These are phyloP conservation scores for Balaeniceps rex DNA, from an alignment of 2,113 vertebrate species.

Conservation along the genomic window DNA sequence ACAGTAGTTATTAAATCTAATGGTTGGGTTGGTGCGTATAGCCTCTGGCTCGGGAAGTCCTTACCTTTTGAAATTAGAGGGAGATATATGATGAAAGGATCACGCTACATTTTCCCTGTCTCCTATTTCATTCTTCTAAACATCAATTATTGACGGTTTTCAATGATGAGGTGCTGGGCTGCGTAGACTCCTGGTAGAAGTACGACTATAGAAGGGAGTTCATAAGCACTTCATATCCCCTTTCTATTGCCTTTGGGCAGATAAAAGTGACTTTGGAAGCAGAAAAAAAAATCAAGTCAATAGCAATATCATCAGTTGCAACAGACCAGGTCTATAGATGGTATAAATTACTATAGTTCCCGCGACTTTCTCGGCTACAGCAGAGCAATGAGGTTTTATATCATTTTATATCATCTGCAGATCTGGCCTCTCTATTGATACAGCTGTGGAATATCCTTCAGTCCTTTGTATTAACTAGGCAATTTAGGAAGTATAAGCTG, in stretches of 20 bases:
- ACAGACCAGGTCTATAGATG: neutral
- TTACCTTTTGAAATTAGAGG: neutral
- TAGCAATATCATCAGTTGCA: neutral
- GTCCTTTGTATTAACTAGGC: neutral
- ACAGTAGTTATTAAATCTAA: neutral
- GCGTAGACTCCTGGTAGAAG: neutral
- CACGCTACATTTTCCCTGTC: neutral
- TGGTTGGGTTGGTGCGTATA: neutral
- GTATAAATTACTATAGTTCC: neutral
- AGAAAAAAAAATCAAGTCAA: neutral
- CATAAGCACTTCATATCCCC: neutral
- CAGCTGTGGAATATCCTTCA: neutral
- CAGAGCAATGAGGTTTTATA: neutral
- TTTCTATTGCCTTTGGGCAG: neutral
- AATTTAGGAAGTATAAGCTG: neutral
- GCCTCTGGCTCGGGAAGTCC: neutral
- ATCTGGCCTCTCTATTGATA: neutral
- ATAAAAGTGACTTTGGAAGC: neutral
- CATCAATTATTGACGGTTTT: neutral
- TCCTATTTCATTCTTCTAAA: neutral
- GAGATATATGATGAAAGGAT: neutral
- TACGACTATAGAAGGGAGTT: neutral
- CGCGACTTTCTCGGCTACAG: neutral
- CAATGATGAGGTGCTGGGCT: neutral
- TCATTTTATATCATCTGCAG: neutral